Conservation (phyloP, 2,113 vertebrate species). For the Phylloscopus whistleri region DNA sequence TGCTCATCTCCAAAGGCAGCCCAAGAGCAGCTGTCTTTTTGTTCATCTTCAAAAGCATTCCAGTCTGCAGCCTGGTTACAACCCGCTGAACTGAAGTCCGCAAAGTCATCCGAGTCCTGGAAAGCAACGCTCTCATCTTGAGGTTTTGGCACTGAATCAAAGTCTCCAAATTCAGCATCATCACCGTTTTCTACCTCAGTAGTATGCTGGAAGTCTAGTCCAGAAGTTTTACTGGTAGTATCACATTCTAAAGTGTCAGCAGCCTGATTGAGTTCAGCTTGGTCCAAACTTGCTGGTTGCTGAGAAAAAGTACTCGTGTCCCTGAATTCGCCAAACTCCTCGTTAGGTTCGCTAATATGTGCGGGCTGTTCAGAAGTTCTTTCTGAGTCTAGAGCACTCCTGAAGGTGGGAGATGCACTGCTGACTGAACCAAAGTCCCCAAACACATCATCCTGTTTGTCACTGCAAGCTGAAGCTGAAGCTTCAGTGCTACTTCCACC, state of each 20-base stretch:
- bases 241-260: constrained; percentile 49
- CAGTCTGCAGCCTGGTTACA: constrained; percentile 73
- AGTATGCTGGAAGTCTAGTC: constrained; percentile 32
- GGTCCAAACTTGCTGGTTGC: constrained; percentile 65
- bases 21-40: constrained; percentile 77
- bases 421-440: constrained; percentile 84
- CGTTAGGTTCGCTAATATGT: constrained; percentile 44
- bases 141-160: constrained; percentile 72
- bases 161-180: constrained; percentile 70
- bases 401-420: constrained; percentile 57
- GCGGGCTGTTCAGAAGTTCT: constrained; percentile 65
- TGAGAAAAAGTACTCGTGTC: constrained; percentile 62
- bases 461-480: constrained; percentile 58
- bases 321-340: constrained; percentile 75
- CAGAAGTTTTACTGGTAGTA: constrained; percentile 25
- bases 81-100: constrained; percentile 90
- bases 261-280: constrained; percentile 50
- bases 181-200: constrained; percentile 64
- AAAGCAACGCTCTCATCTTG: constrained; percentile 70
- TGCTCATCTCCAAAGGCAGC: constrained; percentile 79
- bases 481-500: constrained; percentile 56
- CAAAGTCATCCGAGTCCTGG: constrained; percentile 89
- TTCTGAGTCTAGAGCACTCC: constrained; percentile 48
- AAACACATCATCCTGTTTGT: constrained; percentile 70
- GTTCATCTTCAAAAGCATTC: constrained; percentile 83